Evolutionary conservation across 2,888 invertebrate genomes (phyloP), one percentile per base, ranked within the genome.

Genomic region (Steromphala cineraria): DNA sequence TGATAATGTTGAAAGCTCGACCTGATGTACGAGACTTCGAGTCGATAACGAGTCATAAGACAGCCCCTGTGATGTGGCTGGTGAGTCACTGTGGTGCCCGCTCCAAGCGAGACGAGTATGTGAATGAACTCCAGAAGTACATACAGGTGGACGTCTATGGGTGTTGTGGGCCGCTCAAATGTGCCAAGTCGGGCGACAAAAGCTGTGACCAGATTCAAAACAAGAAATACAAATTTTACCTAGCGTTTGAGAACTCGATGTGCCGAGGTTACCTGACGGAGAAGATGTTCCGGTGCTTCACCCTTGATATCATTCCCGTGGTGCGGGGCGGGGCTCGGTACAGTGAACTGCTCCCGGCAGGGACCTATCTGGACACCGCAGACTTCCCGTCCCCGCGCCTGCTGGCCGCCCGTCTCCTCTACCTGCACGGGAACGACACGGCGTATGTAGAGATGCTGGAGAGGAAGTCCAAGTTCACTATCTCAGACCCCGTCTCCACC

Each of bases 211-310:
- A 75, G 21, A 46, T 75, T 13, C 21, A 46, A 19, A 40, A 75
- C 19, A 46, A 67, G 21, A 74, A 79, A 17, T 84, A 85, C 77
- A 81, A 81, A 17, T 87, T 87, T 79, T 86, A 86, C 79, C 75
- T 87, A 31, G 82, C 87, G 0, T 85, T 87, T 56, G 87, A 87
- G 62, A 87, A 86, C 78, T 81, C 80, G 17, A 80, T 83, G 17
- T 87, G 87, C 56, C 77, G 77, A 7, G 87, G 87, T 19, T 87
- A 86, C 81, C 78, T 84, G n/a, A 84, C 82, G 24, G 86, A 86
- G 77, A 87, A 87, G 67, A 55, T 87, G 52, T 87, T 78, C 46
- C 78, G 83, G 4, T 55, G 77, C 13, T 78, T 77, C 52, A n/a
- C 21, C 0, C 28, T 77, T 0, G 46, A 56, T 17, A 40, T 82